phyloP scores from a whole-genome alignment of 2,113 vertebrate genomes.

The Hemiprocne comata region DNA sequence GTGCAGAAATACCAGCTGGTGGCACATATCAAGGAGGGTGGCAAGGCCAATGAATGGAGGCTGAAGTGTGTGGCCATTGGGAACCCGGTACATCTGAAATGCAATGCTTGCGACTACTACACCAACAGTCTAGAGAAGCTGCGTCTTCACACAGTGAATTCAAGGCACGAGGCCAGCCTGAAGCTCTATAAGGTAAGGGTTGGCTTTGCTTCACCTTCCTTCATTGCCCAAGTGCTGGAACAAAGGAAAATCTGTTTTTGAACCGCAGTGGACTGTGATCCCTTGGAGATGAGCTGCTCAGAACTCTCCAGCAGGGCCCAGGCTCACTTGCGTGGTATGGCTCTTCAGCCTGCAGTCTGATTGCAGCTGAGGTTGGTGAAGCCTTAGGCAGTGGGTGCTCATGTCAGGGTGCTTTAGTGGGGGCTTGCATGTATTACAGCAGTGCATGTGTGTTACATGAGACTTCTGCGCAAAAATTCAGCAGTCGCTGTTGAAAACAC shows the following conservation, averaged over 20 bases:
- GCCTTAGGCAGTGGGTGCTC: neutral
- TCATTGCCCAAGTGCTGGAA: neutral
- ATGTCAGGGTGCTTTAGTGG: accelerated
- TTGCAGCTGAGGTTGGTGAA: accelerated
- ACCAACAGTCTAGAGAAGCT: slow-evolving; percentile 99
- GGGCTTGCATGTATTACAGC: accelerated
- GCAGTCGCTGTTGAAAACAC: accelerated
- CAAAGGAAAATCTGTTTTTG: neutral
- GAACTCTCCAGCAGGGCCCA: neutral
- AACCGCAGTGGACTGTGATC: neutral
- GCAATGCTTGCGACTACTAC: slow-evolving; percentile 98
- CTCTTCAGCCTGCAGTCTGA: accelerated
- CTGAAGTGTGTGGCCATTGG: slow-evolving; percentile 98
- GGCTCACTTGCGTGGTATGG: accelerated
- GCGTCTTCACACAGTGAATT: slow-evolving; percentile 94
- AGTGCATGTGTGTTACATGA: neutral
- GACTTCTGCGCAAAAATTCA: neutral
- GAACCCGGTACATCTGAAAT: slow-evolving; percentile 96
- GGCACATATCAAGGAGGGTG: slow-evolving; percentile 98
- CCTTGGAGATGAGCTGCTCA: neutral
- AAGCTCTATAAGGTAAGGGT: slow-evolving; percentile 96
- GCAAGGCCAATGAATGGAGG: slow-evolving; percentile 97
- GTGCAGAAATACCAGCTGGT: slow-evolving; percentile 98
- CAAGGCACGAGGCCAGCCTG: slow-evolving; percentile 95
- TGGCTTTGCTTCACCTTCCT: neutral